A percentile compares a stretch with the other conserved stretches of the same genome.
phyloP scores from a whole-genome alignment of 2,113 vertebrate genomes.

The Corydoras maculifer region DNA sequence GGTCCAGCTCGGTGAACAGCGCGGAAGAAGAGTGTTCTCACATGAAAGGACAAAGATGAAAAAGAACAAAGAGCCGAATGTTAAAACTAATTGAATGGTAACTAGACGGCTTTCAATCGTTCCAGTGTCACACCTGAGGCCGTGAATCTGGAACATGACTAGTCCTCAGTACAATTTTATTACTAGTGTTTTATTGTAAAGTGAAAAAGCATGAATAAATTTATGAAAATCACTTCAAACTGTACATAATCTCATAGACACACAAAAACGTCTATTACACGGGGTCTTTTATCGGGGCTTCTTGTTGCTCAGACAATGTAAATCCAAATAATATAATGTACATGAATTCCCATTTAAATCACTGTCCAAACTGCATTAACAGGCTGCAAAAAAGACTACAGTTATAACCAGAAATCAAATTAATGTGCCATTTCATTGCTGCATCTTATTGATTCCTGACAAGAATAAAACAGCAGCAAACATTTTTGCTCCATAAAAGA shows the following conservation, averaged over 20 bases:
- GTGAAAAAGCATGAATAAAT: background rate
- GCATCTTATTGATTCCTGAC: slow-evolving; percentile 58
- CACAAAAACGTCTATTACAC: too few relatives aligned
- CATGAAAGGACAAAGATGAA: slow-evolving; percentile 35
- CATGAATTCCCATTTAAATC: too few relatives aligned
- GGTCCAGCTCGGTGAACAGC: slow-evolving; percentile 9
- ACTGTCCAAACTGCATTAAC: background rate
- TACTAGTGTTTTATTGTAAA: background rate
- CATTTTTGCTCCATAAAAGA: slow-evolving; percentile 51
- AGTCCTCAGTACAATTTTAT: background rate
- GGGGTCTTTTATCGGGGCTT: too few relatives aligned
- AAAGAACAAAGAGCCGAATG: slow-evolving; percentile 26
- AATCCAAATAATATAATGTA: too few relatives aligned
- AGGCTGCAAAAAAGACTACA: slow-evolving; percentile 11
- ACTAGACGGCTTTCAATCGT: slow-evolving; percentile 37
- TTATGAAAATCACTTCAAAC: too few relatives aligned
- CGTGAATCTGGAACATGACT: slow-evolving; percentile 12
- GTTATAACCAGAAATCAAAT: slow-evolving; percentile 44
- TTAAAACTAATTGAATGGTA: slow-evolving; percentile 43
- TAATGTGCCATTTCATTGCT: slow-evolving; percentile 42
- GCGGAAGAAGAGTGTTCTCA: slow-evolving; percentile 11
- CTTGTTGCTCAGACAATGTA: too few relatives aligned
- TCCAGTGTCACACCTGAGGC: slow-evolving; percentile 43
- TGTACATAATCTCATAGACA: too few relatives aligned
- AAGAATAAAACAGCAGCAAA: slow-evolving; percentile 54